Evolutionary conservation across 2,888 invertebrate species (phyloP), one percentile per base, ranked within the genome.

Genomic region (Timema cristinae): DNA sequence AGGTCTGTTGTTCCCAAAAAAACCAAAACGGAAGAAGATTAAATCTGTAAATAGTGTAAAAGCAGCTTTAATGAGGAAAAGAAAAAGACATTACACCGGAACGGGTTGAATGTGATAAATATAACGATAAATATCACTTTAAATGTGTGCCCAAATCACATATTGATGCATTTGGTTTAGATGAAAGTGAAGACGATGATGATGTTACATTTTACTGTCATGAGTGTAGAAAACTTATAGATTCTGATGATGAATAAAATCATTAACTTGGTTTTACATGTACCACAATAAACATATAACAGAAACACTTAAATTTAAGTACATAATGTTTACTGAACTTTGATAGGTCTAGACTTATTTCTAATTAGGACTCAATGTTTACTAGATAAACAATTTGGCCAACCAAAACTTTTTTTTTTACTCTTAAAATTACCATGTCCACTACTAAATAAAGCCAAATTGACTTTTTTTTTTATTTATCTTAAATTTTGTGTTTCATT

Each of bases 11-110:
- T 48, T 63, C 47, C 47, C 48, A 63, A 63, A 5, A 63, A 63
- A n/a, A 10, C 47, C 6, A 63, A 63, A 32, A 7, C 16, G 32
- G 63, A n/a, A 56, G 63, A 63, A 63, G 63, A 63, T 63, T 63
- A 16, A 4, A 63, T 13, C 2, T 63, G 63, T 48, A 63, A 63
- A 48, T 16, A 63, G 48, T 63, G 15, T 63, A 7, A 15, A 32
- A 9, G 16, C 63, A 63, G 16, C 48, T 63, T 63, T 63, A 32
- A 11, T n/a, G n/a, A n/a, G n/a, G n/a, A n/a, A n/a, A n/a, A n/a
- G n/a, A n/a, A n/a, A n/a, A n/a, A n/a, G n/a, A n/a, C n/a, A n/a
- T n/a, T n/a, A n/a, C n/a, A n/a, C n/a, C n/a, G n/a, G n/a, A n/a
- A n/a, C n/a, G n/a, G n/a, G n/a, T n/a, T n/a, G n/a, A n/a, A n/a